Evolutionary conservation across 2,888 invertebrate species (phyloP).

Genomic region (Andrena hattorfiana): DNA sequence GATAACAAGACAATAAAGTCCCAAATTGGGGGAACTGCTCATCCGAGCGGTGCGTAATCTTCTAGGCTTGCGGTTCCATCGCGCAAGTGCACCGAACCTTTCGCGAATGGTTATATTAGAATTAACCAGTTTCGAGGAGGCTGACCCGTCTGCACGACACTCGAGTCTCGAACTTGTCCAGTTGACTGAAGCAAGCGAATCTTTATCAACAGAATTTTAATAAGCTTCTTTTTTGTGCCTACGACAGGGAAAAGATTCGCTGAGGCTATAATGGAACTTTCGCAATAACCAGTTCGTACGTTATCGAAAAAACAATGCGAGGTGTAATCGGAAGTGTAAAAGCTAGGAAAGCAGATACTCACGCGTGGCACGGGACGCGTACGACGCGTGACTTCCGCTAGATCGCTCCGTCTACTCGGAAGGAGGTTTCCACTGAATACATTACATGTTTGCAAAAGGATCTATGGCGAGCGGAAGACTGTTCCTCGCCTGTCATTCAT

Average conservation of each 20-base stretch:
- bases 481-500: neutral
- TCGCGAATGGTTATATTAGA: constrained; percentile 40
- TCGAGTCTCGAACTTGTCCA: constrained; percentile 6
- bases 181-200: neutral
- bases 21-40: constrained; percentile 67
- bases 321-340: constrained; percentile 23
- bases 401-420: constrained; percentile 31
- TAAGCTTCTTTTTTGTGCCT: neutral
- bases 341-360: constrained; percentile 53
- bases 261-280: neutral
- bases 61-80: constrained; percentile 8
- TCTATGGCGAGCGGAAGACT: neutral
- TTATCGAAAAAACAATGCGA: neutral
- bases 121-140: constrained; percentile 33
- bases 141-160: neutral
- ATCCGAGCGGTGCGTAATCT: constrained; percentile 29
- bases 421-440: constrained; percentile 42
- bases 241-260: neutral
- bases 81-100: constrained; percentile 1
- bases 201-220: constrained; percentile 10
- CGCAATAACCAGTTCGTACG: neutral
- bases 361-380: constrained; percentile 50
- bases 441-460: constrained; percentile 19
- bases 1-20: constrained; percentile 77
- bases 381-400: constrained; percentile 63